Evolutionary conservation across 2,797 vertebrate genomes (phyloP).

Genomic region (Capromys pilorides): DNA sequence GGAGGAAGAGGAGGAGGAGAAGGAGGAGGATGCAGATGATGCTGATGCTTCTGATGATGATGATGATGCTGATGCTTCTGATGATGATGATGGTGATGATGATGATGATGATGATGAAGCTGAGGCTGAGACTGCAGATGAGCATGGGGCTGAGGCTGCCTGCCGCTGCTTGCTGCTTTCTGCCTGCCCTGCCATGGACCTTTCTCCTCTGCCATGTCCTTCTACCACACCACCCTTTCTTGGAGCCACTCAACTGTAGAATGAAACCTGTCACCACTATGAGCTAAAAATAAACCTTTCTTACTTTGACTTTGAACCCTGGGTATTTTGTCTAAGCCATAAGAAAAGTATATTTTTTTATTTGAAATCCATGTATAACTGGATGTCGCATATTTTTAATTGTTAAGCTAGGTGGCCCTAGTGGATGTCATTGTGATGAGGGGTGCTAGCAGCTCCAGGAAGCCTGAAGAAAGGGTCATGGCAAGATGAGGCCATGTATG

Average conservation of each 20-base stretch:
- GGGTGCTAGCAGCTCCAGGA: background rate
- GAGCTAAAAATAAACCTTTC: background rate
- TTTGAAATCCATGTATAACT: background rate
- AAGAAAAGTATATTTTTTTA: background rate
- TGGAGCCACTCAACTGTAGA: background rate
- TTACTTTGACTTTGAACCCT: background rate
- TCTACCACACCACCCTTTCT: background rate
- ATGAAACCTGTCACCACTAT: background rate
- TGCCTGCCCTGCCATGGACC: background rate
- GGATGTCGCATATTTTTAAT: background rate
- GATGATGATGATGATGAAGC: background rate
- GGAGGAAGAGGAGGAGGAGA: too few species aligned
- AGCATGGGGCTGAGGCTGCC: too few species aligned
- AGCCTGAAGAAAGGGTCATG: background rate
- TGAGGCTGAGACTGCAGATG: too few species aligned
- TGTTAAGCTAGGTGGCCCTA: background rate
- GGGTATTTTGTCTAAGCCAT: too few species aligned
- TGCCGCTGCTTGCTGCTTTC: background rate
- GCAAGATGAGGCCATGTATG: background rate
- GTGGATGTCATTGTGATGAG: background rate
- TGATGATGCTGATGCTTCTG: too few species aligned
- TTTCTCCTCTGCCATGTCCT: background rate
- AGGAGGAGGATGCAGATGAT: too few species aligned
- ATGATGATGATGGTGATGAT: background rate
- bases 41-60: too few species aligned